A percentile compares a stretch with the other conserved stretches of the same genome.
These are phyloP conservation scores for Odobenus rosmarus DNA, from an alignment of 2,113 vertebrate species.

Conservation along the genomic window DNA sequence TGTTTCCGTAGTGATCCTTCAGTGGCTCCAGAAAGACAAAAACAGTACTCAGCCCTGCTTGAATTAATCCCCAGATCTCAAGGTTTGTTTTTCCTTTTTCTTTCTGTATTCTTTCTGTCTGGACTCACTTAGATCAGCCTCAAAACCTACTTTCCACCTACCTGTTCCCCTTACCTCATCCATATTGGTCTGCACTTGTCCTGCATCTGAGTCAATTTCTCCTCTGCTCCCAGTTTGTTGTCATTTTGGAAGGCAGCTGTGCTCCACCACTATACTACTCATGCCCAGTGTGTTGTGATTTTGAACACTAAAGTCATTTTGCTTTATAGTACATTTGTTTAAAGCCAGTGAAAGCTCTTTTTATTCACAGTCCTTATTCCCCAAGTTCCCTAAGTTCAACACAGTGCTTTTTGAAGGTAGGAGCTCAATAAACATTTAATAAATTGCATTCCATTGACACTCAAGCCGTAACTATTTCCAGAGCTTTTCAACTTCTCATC, in stretches of 20 bases:
- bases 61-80: background rate
- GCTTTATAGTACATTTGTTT: background rate
- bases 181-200: background rate
- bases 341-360: background rate
- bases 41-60: background rate
- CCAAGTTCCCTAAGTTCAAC: background rate
- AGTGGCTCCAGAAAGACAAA: background rate
- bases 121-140: background rate
- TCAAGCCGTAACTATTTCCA: background rate
- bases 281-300: background rate
- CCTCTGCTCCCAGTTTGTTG: background rate
- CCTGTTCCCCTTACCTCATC: background rate
- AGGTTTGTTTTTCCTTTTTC: conserved; percentile 1
- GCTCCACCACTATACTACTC: no score
- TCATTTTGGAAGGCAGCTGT: background rate
- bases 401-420: background rate
- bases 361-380: background rate
- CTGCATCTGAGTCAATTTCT: background rate
- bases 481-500: background rate
- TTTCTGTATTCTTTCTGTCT: conserved; percentile 5
- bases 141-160: background rate
- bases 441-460: background rate
- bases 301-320: conserved; percentile 9
- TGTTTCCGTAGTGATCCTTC: background rate
- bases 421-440: background rate